These are phyloP conservation scores for Eidolon helvum DNA, from an alignment of 2,113 vertebrate species.

Conservation along the genomic window DNA sequence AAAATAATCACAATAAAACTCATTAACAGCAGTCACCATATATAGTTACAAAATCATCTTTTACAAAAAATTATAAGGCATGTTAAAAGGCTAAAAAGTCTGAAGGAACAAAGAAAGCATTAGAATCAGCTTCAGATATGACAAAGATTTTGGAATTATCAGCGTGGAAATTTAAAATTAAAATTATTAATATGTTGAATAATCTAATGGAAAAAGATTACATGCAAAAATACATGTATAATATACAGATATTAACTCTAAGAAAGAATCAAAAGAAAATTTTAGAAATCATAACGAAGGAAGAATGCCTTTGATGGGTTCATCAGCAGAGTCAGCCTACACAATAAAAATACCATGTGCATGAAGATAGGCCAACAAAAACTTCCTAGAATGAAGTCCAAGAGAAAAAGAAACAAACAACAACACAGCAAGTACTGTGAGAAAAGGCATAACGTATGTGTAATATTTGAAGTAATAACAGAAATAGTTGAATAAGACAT, in stretches of 20 bases:
- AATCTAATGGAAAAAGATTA: not conserved
- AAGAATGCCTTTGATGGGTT: not conserved
- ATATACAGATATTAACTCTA: not conserved
- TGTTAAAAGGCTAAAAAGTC: not conserved
- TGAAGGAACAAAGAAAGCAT: not conserved
- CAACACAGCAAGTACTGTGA: not conserved
- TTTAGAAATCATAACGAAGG: not conserved
- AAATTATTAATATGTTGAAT: not conserved
- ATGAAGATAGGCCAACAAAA: not conserved
- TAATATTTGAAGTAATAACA: not conserved
- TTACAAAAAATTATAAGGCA: not conserved
- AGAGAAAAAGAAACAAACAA: not conserved
- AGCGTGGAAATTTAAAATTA: not conserved
- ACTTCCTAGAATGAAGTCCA: not conserved
- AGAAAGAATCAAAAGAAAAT: not conserved
- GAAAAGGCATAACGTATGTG: not conserved
- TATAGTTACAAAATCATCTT: not conserved
- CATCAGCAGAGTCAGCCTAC: not conserved
- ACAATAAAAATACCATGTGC: not conserved
- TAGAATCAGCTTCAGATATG: not conserved
- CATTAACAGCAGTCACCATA: not conserved
- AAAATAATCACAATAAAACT: not conserved
- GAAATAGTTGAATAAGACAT: not conserved
- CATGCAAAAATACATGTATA: not conserved
- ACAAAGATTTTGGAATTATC: not conserved